These are phyloP conservation scores for Nasonia longicornis DNA, from an alignment of 1,140 invertebrate genomes.

Conservation along the genomic window DNA sequence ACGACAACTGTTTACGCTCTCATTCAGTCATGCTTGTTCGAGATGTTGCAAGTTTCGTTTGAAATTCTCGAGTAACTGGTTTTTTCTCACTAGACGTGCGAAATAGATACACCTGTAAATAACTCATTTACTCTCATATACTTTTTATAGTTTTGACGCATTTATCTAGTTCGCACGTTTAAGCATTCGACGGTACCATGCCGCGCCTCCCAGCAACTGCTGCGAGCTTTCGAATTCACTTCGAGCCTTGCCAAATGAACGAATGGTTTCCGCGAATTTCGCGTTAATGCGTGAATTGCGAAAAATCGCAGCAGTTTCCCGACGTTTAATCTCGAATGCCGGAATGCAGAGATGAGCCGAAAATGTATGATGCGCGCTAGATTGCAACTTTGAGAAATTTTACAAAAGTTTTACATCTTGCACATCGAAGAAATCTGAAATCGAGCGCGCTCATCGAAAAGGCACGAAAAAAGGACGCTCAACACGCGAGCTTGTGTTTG, in stretches of 20 bases:
- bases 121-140: background rate
- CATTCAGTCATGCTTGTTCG: too few species aligned
- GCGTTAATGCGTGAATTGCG: background rate
- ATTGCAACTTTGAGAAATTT: background rate
- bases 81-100: background rate
- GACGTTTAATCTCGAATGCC: background rate
- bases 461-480: background rate
- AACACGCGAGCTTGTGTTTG: constrained; percentile 25
- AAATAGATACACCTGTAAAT: constrained; percentile 13
- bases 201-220: background rate
- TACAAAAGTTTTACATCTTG: background rate
- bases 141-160: background rate
- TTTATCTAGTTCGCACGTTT: constrained; percentile 25
- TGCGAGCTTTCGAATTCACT: background rate
- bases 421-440: background rate
- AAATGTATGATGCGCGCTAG: background rate
- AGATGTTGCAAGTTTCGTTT: background rate
- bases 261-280: background rate
- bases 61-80: constrained; percentile 8
- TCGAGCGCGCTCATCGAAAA: background rate
- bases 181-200: background rate
- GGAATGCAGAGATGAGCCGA: background rate
- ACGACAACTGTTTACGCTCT: too few species aligned
- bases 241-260: background rate
- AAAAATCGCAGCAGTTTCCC: constrained; percentile 13